Base-by-base conservation (phyloP, 1,140 invertebrate genomes). In the Nomia melanderi region DNA sequence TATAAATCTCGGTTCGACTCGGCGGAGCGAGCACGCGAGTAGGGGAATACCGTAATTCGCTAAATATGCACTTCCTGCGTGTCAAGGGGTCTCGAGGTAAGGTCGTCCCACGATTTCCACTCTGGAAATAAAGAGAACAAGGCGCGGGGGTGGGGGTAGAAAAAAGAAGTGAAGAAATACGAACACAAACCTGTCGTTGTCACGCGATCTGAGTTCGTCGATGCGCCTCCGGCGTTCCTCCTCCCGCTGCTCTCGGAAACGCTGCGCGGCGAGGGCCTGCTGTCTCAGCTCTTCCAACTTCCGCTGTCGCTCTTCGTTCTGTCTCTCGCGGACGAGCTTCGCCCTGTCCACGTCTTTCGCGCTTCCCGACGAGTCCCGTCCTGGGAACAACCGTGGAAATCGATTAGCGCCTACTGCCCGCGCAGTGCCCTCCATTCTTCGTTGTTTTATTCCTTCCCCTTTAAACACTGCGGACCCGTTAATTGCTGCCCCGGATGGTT, bases 161-260 rank as follows among this genome's bases (percentile, higher is more conserved):
- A n/a, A 8, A 50, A 20, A 50, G 8, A 50, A 20, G 2, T 14
- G 5, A 50, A 50, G n/a, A n/a, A n/a, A 50, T 12, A 44, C 41
- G 12, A n/a, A 1, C 1, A 29, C 77, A 60, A 67, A 93, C 87
- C 96, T 94, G 86, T 96, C 96, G 84, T 94, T 94, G 91, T 98
- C 97, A 77, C 95, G 94, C 65, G 93, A 90, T 81, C 96, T 94
- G 88, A 97, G 94, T 85, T 97, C 97, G 73, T 97, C 96, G 88
- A 97, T 95, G 78, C 96, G 93, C 83, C 94, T 93, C 79, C 96
- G 93, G 59, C 97, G 92, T 90, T 97, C 96, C 84, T 96, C 96
- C 90, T 98, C 97, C 87, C 97, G 95, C 91, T 97, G 96, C 93
- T 97, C 96, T 44, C 97, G 94, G 92, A 97, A 97, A 83, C 95